These are phyloP conservation scores for Aradophagus sp. DNA, from an alignment of 1,140 invertebrate genomes.

Conservation along the genomic window DNA sequence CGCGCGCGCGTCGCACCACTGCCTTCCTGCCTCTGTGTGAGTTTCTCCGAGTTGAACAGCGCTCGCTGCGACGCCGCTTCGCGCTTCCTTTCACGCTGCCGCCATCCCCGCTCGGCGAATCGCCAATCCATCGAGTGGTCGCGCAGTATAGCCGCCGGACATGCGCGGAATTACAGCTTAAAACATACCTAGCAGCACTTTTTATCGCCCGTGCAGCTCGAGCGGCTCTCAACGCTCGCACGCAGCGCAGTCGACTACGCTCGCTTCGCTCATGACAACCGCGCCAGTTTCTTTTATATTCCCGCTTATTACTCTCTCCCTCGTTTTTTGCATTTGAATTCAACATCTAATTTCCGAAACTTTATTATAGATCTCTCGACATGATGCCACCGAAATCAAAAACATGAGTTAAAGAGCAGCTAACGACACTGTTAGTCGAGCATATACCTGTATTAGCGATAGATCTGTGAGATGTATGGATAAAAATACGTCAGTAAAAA, in stretches of 20 bases:
- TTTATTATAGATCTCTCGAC: too few relatives aligned
- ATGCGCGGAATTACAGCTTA: conserved; percentile 64
- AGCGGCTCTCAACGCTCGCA: conserved; percentile 34
- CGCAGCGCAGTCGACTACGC: conserved; percentile 26
- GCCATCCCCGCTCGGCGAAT: conserved; percentile 65
- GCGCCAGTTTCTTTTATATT: conserved; percentile 24
- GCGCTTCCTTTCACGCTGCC: conserved; percentile 67
- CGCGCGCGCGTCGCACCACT: conserved; percentile 37
- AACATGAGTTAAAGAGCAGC: too few relatives aligned
- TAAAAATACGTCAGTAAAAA: too few relatives aligned
- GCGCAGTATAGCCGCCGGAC: conserved; percentile 64
- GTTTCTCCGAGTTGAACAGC: conserved; percentile 21
- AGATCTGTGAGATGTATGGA: too few relatives aligned
- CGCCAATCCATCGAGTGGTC: conserved; percentile 60
- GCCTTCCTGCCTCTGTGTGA: conserved; percentile 30
- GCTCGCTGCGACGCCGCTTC: conserved; percentile 40
- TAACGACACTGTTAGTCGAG: too few relatives aligned
- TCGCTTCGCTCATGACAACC: conserved; percentile 43
- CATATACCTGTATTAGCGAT: too few relatives aligned
- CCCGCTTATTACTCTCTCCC: too few relatives aligned
- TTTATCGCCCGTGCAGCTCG: conserved; percentile 38
- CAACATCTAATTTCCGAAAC: too few relatives aligned
- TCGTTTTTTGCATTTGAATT: too few relatives aligned
- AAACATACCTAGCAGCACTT: conserved; percentile 54
- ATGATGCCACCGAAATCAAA: too few relatives aligned